Percentiles rank a stretch among this genome's conserved stretches.
Conservation (phyloP, 2,888 invertebrate genomes). For the Osedax frankpressi region DNA sequence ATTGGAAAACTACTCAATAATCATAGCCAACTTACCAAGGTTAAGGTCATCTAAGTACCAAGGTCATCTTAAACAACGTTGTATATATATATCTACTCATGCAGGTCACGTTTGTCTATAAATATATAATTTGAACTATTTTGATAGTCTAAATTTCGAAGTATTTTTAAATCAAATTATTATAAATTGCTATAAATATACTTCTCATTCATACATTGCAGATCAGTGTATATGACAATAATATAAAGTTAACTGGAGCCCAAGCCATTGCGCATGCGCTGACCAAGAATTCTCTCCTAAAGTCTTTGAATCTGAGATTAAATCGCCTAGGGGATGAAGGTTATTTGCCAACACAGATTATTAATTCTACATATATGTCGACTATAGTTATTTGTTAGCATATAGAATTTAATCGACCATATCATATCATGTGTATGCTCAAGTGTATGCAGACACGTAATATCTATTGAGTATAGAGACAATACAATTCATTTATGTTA, state of each 20-base stretch:
- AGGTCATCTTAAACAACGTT: not conserved
- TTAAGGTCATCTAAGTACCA: not conserved
- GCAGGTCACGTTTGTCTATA: no score
- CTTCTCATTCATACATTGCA: no score
- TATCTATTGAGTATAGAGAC: no score
- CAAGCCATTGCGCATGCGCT: slow-evolving; percentile 46
- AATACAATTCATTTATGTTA: no score
- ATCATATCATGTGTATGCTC: no score
- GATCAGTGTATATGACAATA: slow-evolving; percentile 35
- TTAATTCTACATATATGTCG: no score
- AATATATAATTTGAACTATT: not conserved
- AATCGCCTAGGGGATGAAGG: slow-evolving; percentile 45
- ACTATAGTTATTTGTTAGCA: no score
- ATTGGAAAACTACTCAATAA: slow-evolving; percentile 46
- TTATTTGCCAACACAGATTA: not conserved
- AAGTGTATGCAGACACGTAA: no score
- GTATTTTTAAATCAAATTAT: no score
- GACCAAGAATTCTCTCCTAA: slow-evolving; percentile 41
- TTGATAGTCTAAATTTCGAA: not conserved
- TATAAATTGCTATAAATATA: no score
- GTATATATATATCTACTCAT: not conserved
- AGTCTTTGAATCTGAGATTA: slow-evolving; percentile 37
- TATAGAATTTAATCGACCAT: no score
- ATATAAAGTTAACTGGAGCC: slow-evolving; percentile 42
- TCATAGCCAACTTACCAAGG: slow-evolving; percentile 37